These are phyloP conservation scores for Onychostruthus taczanowskii DNA, from an alignment of 2,113 vertebrate genomes.

Conservation along the genomic window DNA sequence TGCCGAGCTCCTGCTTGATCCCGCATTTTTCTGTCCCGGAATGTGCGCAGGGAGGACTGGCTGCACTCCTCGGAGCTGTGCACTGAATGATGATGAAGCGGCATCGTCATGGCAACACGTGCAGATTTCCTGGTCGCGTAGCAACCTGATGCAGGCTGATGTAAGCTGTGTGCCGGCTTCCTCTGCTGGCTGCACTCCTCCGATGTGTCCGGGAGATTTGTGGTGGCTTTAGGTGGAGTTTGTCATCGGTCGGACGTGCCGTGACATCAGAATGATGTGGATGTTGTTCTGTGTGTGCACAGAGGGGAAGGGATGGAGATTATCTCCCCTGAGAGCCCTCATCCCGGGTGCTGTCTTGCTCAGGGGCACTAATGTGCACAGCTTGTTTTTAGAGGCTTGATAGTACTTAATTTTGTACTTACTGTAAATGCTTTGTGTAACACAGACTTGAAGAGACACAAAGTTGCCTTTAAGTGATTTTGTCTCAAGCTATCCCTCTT, in stretches of 20 bases:
- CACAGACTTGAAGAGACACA: not conserved
- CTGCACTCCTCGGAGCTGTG: not conserved
- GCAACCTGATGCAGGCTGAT: conserved; percentile 79
- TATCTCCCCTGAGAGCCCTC: not conserved
- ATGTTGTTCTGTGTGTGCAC: not conserved
- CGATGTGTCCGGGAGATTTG: conserved; percentile 55
- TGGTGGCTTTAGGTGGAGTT: not conserved
- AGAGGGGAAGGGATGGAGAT: not conserved
- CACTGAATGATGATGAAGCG: conserved; percentile 77
- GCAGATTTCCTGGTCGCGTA: conserved; percentile 78
- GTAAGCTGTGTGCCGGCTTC: conserved; percentile 74
- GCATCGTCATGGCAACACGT: conserved; percentile 85
- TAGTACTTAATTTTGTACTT: not conserved
- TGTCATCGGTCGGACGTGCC: not conserved
- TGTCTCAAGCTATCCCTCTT: not conserved
- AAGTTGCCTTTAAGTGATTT: not conserved
- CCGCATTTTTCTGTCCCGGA: not conserved
- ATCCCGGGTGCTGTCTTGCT: not conserved
- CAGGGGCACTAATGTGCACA: not conserved
- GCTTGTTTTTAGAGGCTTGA: not conserved
- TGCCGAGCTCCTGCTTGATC: not conserved
- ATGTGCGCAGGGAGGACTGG: not conserved
- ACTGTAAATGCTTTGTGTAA: not conserved
- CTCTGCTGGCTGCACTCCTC: conserved; percentile 17
- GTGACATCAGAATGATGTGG: conserved; percentile 1